These are phyloP conservation scores for Cantharis flavilabris DNA, from an alignment of 2,888 invertebrate species.

Conservation along the genomic window DNA sequence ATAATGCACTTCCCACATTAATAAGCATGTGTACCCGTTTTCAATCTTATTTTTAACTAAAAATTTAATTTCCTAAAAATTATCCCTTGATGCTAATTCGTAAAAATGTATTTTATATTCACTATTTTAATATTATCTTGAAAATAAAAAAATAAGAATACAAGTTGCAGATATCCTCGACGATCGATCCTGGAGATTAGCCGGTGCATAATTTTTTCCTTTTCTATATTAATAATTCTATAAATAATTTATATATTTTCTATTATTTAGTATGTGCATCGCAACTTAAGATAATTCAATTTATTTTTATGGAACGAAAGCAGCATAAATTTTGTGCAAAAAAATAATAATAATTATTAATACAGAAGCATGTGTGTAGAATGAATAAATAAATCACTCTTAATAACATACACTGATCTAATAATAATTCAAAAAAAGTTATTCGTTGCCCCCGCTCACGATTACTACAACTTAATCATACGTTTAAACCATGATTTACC, in stretches of 20 bases:
- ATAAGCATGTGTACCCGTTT: neutral
- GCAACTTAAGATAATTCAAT: neutral
- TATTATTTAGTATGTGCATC: neutral
- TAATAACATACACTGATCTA: constrained; percentile 18
- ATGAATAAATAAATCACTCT: constrained; percentile 18
- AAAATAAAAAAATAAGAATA: neutral
- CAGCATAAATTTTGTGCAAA: neutral
- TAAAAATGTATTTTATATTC: neutral
- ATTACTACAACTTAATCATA: constrained; percentile 22
- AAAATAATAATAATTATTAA: neutral
- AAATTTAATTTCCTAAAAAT: neutral
- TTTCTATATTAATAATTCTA: neutral
- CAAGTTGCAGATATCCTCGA: neutral
- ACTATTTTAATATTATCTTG: neutral
- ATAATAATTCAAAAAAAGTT: constrained; percentile 19
- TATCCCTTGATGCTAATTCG: constrained; percentile 5
- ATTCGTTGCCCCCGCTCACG: constrained; percentile 10
- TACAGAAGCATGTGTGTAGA: constrained; percentile 4
- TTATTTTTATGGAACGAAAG: neutral
- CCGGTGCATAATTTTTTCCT: neutral
- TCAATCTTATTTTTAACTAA: neutral
- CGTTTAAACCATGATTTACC: constrained; percentile 19
- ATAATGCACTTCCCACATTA: neutral
- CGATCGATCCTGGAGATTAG: neutral
- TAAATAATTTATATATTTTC: neutral